phyloP scores from a whole-genome alignment of 2,797 vertebrate species.

The Sebastes cheni region DNA sequence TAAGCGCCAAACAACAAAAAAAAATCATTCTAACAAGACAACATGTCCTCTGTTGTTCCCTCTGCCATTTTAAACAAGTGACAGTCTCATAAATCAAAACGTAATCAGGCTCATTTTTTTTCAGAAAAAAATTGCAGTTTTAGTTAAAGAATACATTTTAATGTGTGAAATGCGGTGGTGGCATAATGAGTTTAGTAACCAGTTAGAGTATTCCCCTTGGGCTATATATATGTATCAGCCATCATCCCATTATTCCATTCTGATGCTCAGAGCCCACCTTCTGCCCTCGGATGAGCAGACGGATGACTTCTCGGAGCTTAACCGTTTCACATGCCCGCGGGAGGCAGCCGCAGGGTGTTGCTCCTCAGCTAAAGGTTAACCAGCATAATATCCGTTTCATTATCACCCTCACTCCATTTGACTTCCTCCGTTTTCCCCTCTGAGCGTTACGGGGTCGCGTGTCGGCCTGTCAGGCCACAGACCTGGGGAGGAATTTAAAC shows the following conservation, averaged over 20 bases:
- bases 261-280: background rate
- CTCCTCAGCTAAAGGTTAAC: constrained; percentile 51
- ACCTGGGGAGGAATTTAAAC: constrained; percentile 71
- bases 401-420: constrained; percentile 44
- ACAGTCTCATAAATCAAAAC: constrained; percentile 3
- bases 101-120: background rate
- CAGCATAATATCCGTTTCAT: constrained; percentile 47
- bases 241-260: constrained; percentile 3
- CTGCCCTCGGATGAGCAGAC: background rate
- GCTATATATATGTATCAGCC: background rate
- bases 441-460: constrained; percentile 2
- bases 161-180: background rate
- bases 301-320: constrained; percentile 1
- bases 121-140: background rate
- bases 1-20: too few species aligned
- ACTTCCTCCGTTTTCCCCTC: constrained; percentile 40
- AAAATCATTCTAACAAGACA: background rate
- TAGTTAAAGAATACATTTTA: background rate
- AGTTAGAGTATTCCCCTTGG: background rate
- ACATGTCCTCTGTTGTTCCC: background rate
- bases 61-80: background rate
- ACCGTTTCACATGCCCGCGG: background rate
- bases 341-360: constrained; percentile 38
- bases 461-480: constrained; percentile 47
- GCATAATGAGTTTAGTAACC: background rate